These are phyloP conservation scores for Smittia sp. DNA, from an alignment of 2,888 invertebrate species.

Conservation along the genomic window DNA sequence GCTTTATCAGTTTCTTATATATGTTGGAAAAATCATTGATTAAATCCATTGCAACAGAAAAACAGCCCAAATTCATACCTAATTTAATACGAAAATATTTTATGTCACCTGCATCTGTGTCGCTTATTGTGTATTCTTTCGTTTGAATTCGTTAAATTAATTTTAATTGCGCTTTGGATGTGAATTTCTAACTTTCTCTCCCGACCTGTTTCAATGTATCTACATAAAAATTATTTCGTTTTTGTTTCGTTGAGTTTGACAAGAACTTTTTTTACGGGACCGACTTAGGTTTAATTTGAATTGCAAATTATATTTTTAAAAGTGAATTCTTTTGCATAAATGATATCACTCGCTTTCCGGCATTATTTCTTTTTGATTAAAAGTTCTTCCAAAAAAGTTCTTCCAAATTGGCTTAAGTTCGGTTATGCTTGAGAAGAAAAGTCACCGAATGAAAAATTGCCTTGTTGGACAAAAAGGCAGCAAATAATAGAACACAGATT, in stretches of 20 bases:
- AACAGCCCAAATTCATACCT: background rate
- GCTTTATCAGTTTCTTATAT: slow-evolving; percentile 25
- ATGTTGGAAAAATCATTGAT: slow-evolving; percentile 18
- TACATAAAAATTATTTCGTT: background rate
- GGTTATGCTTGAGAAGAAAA: no score
- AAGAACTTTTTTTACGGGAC: background rate
- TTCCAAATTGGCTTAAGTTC: no score
- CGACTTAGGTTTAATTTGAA: background rate
- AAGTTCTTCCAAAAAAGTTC: background rate
- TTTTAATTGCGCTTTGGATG: slow-evolving; percentile 9
- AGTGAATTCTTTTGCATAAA: slow-evolving; percentile 33
- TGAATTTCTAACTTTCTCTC: background rate
- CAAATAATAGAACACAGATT: no score
- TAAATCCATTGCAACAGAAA: background rate
- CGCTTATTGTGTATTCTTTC: slow-evolving; percentile 33
- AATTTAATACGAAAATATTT: background rate
- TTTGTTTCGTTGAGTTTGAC: background rate
- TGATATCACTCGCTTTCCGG: background rate
- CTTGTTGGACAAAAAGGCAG: no score
- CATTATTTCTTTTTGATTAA: background rate
- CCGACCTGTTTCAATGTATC: background rate
- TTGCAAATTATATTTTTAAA: slow-evolving; percentile 23
- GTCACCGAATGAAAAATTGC: no score
- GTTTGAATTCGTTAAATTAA: slow-evolving; percentile 8
- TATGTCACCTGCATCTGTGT: slow-evolving; percentile 40